Percentiles rank a stretch among this genome's conserved stretches.
These are phyloP conservation scores for Sebastes alutus DNA, from an alignment of 2,797 vertebrate genomes.

Conservation along the genomic window DNA sequence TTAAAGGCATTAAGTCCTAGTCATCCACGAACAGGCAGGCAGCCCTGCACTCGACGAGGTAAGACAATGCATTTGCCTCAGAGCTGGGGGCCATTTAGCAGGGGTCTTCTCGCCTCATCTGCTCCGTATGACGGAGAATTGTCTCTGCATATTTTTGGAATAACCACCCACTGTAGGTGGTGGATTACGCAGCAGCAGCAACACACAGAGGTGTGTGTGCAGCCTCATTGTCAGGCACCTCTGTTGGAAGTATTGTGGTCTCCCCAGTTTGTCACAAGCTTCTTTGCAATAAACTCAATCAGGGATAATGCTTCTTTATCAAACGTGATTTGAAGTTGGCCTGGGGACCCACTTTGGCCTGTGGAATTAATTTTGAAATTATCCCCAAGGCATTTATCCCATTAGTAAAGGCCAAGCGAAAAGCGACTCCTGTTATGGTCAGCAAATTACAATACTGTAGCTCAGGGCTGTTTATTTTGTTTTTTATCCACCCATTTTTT, in stretches of 20 bases:
- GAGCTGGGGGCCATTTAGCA: constrained; percentile 47
- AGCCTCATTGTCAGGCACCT: constrained; percentile 19
- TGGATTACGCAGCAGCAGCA: constrained; percentile 21
- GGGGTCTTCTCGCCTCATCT: constrained; percentile 50
- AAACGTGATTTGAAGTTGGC: constrained; percentile 55
- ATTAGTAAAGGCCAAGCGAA: constrained; percentile 64
- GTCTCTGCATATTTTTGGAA: constrained; percentile 34
- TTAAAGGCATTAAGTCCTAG: constrained; percentile 76
- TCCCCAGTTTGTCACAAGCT: constrained; percentile 54
- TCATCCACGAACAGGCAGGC: constrained; percentile 61
- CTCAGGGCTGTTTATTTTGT: constrained; percentile 44
- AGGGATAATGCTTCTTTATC: constrained; percentile 67
- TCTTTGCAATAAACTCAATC: constrained; percentile 60
- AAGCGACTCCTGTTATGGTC: constrained; percentile 57
- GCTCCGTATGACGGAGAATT: constrained; percentile 12
- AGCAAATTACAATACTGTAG: constrained; percentile 50
- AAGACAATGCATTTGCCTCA: constrained; percentile 62
- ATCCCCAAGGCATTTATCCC: constrained; percentile 68
- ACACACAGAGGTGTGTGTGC: background rate
- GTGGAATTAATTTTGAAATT: constrained; percentile 74
- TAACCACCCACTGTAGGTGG: constrained; percentile 28
- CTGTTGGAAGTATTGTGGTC: constrained; percentile 12
- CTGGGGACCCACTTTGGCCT: constrained; percentile 48
- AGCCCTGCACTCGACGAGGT: constrained; percentile 57
- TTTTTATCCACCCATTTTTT: background rate